Percentiles rank a stretch among this genome's conserved stretches.
Evolutionary conservation across 1,140 invertebrate species (phyloP).

Genomic region (Drosophila kepulauana): DNA sequence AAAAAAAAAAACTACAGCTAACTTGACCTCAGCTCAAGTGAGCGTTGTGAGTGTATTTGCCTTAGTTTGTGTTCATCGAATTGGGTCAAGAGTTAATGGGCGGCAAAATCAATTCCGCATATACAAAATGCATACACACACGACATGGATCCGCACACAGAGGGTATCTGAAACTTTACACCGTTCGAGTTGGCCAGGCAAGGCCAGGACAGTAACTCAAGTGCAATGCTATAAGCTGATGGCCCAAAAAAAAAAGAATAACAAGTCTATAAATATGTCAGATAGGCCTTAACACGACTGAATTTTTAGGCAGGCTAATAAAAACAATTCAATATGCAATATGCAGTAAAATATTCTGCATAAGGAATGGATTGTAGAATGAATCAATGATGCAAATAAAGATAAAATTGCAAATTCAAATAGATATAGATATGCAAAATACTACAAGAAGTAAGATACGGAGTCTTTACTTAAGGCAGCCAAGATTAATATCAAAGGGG

Average conservation of each 20-base stretch:
- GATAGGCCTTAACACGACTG: neutral
- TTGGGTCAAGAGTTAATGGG: slow-evolving; percentile 75
- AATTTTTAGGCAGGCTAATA: slow-evolving; percentile 1
- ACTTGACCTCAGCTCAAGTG: slow-evolving; percentile 57
- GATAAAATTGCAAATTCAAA: too few relatives aligned
- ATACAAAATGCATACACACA: slow-evolving; percentile 38
- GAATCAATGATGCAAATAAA: neutral
- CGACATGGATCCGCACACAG: neutral
- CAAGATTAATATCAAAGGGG: too few relatives aligned
- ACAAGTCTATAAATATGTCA: slow-evolving; percentile 29
- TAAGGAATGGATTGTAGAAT: too few relatives aligned
- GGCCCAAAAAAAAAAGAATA: slow-evolving; percentile 11
- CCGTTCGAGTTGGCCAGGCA: neutral
- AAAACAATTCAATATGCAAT: slow-evolving; percentile 10
- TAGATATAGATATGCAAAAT: neutral
- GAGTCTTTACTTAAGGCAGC: too few relatives aligned
- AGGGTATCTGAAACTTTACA: slow-evolving; percentile 13
- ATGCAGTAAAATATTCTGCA: neutral
- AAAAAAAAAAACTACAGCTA: neutral
- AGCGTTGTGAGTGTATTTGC: slow-evolving; percentile 6
- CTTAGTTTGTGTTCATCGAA: slow-evolving; percentile 49
- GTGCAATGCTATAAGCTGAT: slow-evolving; percentile 31
- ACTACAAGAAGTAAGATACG: too few relatives aligned
- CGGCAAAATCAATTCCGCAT: slow-evolving; percentile 56
- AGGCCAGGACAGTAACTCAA: slow-evolving; percentile 34